phyloP scores from a whole-genome alignment of 2,797 vertebrate species.

The Kryptopterus vitreolus region DNA sequence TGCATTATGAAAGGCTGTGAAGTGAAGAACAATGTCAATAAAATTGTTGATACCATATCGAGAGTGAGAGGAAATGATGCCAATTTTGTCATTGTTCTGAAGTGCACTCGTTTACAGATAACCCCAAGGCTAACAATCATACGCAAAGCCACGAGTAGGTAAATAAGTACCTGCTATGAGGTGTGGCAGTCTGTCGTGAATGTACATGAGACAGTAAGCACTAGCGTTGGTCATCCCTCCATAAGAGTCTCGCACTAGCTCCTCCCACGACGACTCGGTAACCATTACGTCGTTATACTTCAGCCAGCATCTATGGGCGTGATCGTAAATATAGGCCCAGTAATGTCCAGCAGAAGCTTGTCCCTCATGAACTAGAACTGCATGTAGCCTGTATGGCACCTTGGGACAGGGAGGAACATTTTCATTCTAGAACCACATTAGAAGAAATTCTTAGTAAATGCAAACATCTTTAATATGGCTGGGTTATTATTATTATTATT shows the following conservation, averaged over 20 bases:
- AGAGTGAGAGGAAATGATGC: no score
- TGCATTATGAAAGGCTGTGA: no score
- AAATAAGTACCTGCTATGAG: slow-evolving; percentile 75
- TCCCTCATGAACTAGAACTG: slow-evolving; percentile 93
- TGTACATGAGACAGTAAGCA: slow-evolving; percentile 98
- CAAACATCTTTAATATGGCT: background rate
- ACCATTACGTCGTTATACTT: slow-evolving; percentile 94
- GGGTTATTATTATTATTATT: background rate
- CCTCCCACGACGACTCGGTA: slow-evolving; percentile 91
- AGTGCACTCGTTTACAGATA: no score
- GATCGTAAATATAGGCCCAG: slow-evolving; percentile 93
- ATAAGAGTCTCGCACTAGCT: slow-evolving; percentile 90
- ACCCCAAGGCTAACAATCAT: no score
- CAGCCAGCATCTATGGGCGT: slow-evolving; percentile 83
- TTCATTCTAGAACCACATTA: background rate
- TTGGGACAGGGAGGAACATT: slow-evolving; percentile 55
- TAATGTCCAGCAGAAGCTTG: slow-evolving; percentile 96
- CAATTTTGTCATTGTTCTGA: no score
- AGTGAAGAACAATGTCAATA: no score
- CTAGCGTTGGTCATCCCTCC: slow-evolving; percentile 94
- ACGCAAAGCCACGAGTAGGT: background rate
- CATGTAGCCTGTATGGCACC: slow-evolving; percentile 92
- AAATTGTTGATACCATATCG: no score
- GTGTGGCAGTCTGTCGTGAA: slow-evolving; percentile 76
- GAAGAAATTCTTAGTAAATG: background rate